These are phyloP conservation scores for Andrena bicolor DNA, from an alignment of 2,888 invertebrate species.

Conservation along the genomic window DNA sequence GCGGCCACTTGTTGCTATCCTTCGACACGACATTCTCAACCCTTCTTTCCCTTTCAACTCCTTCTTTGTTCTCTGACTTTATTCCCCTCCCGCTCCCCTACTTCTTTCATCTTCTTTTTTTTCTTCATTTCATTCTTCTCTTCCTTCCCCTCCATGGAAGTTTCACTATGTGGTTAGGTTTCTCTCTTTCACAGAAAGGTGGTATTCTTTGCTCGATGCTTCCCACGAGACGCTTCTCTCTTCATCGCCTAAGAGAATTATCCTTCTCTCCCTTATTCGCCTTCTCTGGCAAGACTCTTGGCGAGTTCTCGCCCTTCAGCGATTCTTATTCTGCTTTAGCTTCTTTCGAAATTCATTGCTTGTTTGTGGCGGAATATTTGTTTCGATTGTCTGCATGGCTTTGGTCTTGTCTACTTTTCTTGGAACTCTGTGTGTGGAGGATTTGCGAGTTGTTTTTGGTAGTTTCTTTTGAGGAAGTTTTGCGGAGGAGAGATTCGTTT, in stretches of 20 bases:
- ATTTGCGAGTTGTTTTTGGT: too few relatives aligned
- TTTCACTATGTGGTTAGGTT: background rate
- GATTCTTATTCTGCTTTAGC: too few relatives aligned
- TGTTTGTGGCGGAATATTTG: too few relatives aligned
- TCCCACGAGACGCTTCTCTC: background rate
- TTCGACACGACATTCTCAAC: slow-evolving; percentile 65
- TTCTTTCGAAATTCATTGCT: too few relatives aligned
- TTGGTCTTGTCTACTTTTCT: too few relatives aligned
- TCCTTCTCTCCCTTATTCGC: background rate
- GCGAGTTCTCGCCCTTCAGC: too few relatives aligned
- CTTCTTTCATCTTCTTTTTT: background rate
- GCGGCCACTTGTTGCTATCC: slow-evolving; percentile 82
- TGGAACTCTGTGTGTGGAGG: too few relatives aligned
- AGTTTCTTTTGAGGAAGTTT: too few relatives aligned
- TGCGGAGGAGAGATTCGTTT: too few relatives aligned
- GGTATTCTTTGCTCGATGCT: background rate
- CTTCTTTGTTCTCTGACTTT: slow-evolving; percentile 34
- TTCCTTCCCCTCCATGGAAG: too few relatives aligned
- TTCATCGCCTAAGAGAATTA: background rate
- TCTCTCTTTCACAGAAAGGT: background rate
- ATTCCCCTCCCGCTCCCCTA: background rate
- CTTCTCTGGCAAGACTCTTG: too few relatives aligned
- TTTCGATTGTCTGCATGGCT: too few relatives aligned
- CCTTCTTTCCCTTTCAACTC: slow-evolving; percentile 46
- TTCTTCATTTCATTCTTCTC: slow-evolving; percentile 5